phyloP scores from a whole-genome alignment of 2,888 invertebrate genomes.

The Camptogramma bilineatum region DNA sequence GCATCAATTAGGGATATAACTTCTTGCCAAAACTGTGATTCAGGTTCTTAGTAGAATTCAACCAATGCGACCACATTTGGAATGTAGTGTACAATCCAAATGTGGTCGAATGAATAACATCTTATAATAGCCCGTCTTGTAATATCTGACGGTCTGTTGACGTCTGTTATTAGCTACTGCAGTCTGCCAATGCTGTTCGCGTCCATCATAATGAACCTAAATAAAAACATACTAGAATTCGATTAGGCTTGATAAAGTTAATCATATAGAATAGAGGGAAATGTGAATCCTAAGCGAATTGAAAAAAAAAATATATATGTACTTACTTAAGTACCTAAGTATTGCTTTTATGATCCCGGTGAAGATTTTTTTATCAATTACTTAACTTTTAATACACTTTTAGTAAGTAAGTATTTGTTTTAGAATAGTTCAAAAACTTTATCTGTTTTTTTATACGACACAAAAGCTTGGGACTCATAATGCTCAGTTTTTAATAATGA shows the following conservation, averaged over 20 bases:
- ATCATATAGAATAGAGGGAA: no score
- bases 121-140: conserved; percentile 34
- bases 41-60: conserved; percentile 65
- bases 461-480: no score
- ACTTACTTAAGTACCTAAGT: no score
- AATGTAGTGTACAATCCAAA: conserved; percentile 49
- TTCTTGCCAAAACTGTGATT: conserved; percentile 77
- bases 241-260: not conserved
- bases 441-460: no score
- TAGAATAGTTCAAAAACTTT: no score
- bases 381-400: no score
- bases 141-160: conserved; percentile 33
- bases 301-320: no score
- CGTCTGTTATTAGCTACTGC: conserved; percentile 19
- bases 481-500: no score
- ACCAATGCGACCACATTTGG: conserved; percentile 63
- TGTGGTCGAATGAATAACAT: conserved; percentile 42
- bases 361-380: no score
- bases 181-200: conserved; percentile 23
- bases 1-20: conserved; percentile 58
- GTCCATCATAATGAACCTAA: conserved; percentile 16
- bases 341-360: no score
- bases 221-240: conserved; percentile 11
- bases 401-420: no score
- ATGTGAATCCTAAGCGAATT: no score